A percentile compares a stretch with the other conserved stretches of the same genome.
phyloP scores from a whole-genome alignment of 2,888 invertebrate species.

The Tetheella fluctuosa region DNA sequence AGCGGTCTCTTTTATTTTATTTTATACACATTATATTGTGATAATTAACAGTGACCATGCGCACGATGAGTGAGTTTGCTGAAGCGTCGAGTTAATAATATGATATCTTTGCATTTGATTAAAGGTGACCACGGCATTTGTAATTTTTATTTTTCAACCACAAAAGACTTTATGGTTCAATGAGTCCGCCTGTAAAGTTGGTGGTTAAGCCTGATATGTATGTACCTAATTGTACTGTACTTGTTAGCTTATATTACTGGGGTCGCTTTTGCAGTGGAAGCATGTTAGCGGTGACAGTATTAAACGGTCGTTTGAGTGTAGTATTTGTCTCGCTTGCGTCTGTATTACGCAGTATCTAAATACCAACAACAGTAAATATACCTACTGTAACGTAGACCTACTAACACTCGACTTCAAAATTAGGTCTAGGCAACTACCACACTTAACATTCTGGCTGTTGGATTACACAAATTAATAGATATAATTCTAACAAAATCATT shows the following conservation, averaged over 20 bases:
- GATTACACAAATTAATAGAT: not conserved
- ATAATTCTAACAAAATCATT: not conserved
- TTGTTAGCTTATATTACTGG: conserved; percentile 53
- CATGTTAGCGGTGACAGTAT: conserved; percentile 62
- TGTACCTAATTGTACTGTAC: too few relatives aligned
- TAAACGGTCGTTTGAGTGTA: conserved; percentile 62
- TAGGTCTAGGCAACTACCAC: not conserved
- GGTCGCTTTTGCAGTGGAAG: conserved; percentile 56
- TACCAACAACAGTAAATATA: conserved; percentile 19
- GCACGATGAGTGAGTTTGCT: conserved; percentile 75
- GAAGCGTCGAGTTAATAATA: conserved; percentile 69
- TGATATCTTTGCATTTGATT: conserved; percentile 82
- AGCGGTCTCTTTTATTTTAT: conserved; percentile 82
- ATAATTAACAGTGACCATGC: conserved; percentile 82
- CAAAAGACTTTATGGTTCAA: conserved; percentile 36
- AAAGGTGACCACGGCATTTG: conserved; percentile 76
- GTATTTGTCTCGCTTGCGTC: conserved; percentile 43
- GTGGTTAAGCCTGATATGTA: conserved; percentile 51
- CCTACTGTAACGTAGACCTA: not conserved
- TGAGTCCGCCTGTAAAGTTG: conserved; percentile 40
- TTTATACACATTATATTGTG: conserved; percentile 77
- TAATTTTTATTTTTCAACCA: conserved; percentile 66
- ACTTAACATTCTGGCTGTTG: not conserved
- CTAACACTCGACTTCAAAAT: not conserved
- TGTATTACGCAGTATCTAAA: conserved; percentile 28